Evolutionary conservation across 2,888 invertebrate species (phyloP), one percentile per base, ranked within the genome.

Genomic region (Erpobdella octoculata): DNA sequence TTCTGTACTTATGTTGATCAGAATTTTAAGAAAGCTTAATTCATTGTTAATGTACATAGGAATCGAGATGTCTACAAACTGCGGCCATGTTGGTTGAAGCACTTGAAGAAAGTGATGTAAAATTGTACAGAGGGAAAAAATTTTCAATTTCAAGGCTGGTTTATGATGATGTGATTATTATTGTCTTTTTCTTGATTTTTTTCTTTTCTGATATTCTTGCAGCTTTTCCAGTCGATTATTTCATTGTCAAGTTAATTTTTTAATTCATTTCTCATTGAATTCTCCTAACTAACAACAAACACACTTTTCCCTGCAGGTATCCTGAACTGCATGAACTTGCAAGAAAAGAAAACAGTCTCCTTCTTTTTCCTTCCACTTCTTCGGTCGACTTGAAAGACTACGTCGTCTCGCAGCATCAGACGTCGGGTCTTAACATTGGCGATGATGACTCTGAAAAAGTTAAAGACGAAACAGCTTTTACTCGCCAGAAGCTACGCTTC

Each of bases 1-100:
- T n/a, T n/a, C n/a, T n/a, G n/a, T n/a, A n/a, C n/a, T n/a, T n/a
- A n/a, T n/a, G n/a, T n/a, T n/a, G n/a, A n/a, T n/a, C n/a, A n/a
- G n/a, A n/a, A n/a, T n/a, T n/a, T n/a, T n/a, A n/a, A n/a, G n/a
- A n/a, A n/a, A n/a, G n/a, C n/a, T n/a, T n/a, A n/a, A n/a, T n/a
- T n/a, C n/a, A n/a, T n/a, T n/a, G n/a, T 8, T 37, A 35, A 9
- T 38, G 31, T 31, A 9, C 15, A 8, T 75, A 83, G 86, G 91
- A 92, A 80, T 91, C 91, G 80, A 86, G 94, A 77, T 90, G 91
- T 78, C 85, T 94, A 61, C 88, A 92, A 69, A 95, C 94, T 37
- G 93, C 91, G 21, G 90, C 91, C 15, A 95, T 95, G 91, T 85
- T 95, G 38, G 87, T 89, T 77, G 85, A 91, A 69, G 90, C 91